Conservation (phyloP, 1,140 invertebrate species). For the Vanessa tameamea region DNA sequence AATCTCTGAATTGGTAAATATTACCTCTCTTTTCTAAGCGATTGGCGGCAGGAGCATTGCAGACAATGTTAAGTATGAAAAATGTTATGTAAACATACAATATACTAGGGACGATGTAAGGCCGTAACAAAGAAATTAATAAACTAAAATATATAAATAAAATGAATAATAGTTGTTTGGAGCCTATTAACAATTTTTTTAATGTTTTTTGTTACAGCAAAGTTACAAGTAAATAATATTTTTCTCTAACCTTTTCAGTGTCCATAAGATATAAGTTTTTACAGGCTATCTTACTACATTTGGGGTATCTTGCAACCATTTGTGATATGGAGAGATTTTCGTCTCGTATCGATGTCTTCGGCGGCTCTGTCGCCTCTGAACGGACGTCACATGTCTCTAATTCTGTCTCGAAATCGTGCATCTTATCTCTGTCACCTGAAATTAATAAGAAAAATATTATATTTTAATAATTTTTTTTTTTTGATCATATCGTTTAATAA, state of each 20-base stretch:
- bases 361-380: conserved; percentile 68
- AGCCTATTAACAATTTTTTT: too few species aligned
- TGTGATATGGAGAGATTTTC: conserved; percentile 85
- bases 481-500: too few species aligned
- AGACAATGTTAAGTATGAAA: too few species aligned
- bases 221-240: not conserved
- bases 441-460: conserved; percentile 16
- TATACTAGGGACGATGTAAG: too few species aligned
- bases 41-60: too few species aligned
- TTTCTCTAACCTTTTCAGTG: conserved; percentile 72
- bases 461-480: too few species aligned
- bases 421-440: conserved; percentile 73
- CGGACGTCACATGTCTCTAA: conserved; percentile 83
- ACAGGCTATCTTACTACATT: conserved; percentile 83
- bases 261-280: conserved; percentile 91
- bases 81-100: too few species aligned
- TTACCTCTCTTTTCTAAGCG: too few species aligned
- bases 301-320: conserved; percentile 77
- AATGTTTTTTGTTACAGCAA: too few species aligned
- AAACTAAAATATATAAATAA: too few species aligned
- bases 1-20: too few species aligned
- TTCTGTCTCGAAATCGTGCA: conserved; percentile 80
- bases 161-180: not conserved
- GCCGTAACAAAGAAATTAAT: too few species aligned
- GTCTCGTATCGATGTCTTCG: conserved; percentile 84